A percentile compares a stretch with the other conserved stretches of the same genome.
Conservation (phyloP, 2,797 vertebrate species). For the Diceros bicornis region DNA sequence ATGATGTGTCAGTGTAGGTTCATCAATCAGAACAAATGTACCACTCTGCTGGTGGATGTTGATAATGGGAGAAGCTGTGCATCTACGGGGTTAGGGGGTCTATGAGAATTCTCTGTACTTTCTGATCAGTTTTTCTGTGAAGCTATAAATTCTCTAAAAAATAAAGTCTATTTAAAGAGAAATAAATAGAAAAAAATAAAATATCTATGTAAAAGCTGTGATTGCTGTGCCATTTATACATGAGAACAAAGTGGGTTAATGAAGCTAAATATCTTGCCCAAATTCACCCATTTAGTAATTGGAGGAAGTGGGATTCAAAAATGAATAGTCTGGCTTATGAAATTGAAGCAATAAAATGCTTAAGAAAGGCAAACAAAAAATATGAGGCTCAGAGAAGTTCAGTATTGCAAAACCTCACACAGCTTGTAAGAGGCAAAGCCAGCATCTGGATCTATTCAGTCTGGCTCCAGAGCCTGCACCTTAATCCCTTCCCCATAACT, state of each 20-base stretch:
- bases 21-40: neutral
- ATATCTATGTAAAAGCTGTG: neutral
- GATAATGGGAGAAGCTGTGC: rapidly evolving
- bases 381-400: neutral
- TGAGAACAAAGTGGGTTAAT: neutral
- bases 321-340: neutral
- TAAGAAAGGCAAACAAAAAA: neutral
- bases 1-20: neutral
- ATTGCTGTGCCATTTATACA: too few relatives aligned
- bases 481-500: neutral
- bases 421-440: neutral
- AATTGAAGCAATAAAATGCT: conserved; percentile 11
- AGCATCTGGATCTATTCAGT: neutral
- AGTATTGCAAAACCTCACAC: neutral
- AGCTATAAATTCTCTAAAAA: neutral
- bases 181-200: too few relatives aligned
- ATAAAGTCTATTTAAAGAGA: too few relatives aligned
- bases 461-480: neutral
- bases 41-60: neutral
- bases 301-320: neutral
- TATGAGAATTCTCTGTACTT: neutral
- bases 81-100: rapidly evolving
- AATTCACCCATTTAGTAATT: neutral
- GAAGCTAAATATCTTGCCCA: neutral
- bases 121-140: neutral